Percentiles rank a stretch among this genome's conserved stretches.
phyloP scores from a whole-genome alignment of 2,888 invertebrate genomes.

The Meliscaeva auricollis region DNA sequence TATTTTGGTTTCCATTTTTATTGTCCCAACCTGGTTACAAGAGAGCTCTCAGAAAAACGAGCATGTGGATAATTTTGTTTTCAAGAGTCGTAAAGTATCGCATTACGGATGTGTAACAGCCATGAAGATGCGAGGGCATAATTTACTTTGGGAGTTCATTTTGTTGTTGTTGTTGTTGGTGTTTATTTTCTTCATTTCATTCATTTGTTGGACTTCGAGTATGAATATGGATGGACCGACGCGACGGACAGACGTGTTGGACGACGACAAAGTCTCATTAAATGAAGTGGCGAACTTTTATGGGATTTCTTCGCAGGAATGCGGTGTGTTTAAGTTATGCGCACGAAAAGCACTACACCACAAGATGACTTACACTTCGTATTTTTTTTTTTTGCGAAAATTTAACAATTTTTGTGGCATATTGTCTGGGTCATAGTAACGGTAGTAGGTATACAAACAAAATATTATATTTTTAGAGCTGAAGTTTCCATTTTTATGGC shows the following conservation, averaged over 20 bases:
- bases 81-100: constrained; percentile 74
- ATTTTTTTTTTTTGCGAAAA: constrained; percentile 37
- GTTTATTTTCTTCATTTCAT: constrained; percentile 15
- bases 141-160: constrained; percentile 55
- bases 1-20: constrained; percentile 47
- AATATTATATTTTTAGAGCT: constrained; percentile 33
- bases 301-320: constrained; percentile 75
- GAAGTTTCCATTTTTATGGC: constrained; percentile 60
- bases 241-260: constrained; percentile 2
- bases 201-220: constrained; percentile 43
- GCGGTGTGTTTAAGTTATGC: constrained; percentile 70
- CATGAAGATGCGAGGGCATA: constrained; percentile 74
- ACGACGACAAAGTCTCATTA: constrained; percentile 63
- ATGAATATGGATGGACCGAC: constrained; percentile 21
- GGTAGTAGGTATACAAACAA: constrained; percentile 44
- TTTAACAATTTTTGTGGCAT: constrained; percentile 62
- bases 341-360: constrained; percentile 38
- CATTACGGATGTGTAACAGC: constrained; percentile 76
- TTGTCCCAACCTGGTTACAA: constrained; percentile 63
- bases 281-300: constrained; percentile 68
- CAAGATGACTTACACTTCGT: constrained; percentile 24
- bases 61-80: constrained; percentile 29
- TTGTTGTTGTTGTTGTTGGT: background rate
- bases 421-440: constrained; percentile 69
- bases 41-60: constrained; percentile 30